Conservation (phyloP, 2,888 invertebrate genomes). For the Hypomecis punctinalis region DNA sequence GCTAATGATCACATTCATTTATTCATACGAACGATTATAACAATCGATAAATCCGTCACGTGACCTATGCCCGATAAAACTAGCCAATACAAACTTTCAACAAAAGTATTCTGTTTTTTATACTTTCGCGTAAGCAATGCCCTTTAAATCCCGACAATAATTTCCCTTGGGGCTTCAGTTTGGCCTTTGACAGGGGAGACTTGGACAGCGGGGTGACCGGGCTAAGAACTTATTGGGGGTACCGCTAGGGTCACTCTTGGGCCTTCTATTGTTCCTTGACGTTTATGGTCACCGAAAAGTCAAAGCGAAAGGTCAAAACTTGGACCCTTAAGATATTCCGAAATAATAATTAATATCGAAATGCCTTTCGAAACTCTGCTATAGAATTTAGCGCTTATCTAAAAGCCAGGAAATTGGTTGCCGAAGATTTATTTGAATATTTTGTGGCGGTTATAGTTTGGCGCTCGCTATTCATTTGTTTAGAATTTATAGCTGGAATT, state of each 20-base stretch:
- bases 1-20: no score
- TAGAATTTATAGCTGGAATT: conserved; percentile 51
- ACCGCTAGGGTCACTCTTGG: conserved; percentile 75
- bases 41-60: conserved; percentile 58
- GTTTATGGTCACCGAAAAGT: conserved; percentile 83
- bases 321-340: conserved; percentile 65
- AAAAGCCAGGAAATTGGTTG: conserved; percentile 59
- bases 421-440: conserved; percentile 62
- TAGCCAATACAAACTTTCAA: conserved; percentile 67
- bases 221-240: conserved; percentile 73
- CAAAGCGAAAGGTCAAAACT: conserved; percentile 71
- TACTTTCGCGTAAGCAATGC: conserved; percentile 79
- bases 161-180: conserved; percentile 79
- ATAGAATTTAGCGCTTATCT: conserved; percentile 53
- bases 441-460: conserved; percentile 53
- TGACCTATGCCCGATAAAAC: conserved; percentile 69
- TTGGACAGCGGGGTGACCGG: conserved; percentile 75
- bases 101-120: conserved; percentile 78
- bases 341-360: conserved; percentile 74
- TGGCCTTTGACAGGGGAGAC: conserved; percentile 82
- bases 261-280: conserved; percentile 80
- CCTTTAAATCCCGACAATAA: conserved; percentile 86
- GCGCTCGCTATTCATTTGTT: conserved; percentile 53
- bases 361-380: conserved; percentile 49
- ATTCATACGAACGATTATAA: conserved; percentile 1